Evolutionary conservation across 35 echinoderm and acorn worm genomes (phyloP).

Genomic region (Ophiothrix spiculata): DNA sequence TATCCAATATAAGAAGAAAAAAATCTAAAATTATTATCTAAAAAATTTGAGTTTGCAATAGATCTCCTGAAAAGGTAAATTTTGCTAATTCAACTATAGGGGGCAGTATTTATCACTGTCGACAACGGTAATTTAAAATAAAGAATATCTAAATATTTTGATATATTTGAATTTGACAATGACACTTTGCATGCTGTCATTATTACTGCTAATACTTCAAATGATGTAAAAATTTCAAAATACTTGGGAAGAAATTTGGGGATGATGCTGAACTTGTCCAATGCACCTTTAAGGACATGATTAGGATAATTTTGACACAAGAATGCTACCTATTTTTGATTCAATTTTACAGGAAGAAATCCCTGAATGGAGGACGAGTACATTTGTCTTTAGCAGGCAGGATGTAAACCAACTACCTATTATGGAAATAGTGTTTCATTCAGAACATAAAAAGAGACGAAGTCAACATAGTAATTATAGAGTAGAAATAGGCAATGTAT

Average conservation of each 20-base stretch:
- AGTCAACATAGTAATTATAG: background rate
- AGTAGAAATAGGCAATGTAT: constrained; percentile 16
- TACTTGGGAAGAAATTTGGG: too few species aligned
- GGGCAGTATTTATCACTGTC: too few species aligned
- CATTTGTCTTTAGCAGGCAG: constrained; percentile 45
- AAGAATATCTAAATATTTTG: too few species aligned
- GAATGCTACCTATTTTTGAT: background rate
- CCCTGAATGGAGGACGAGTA: constrained; percentile 46
- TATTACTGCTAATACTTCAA: too few species aligned
- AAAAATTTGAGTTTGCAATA: too few species aligned
- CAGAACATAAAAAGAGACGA: background rate
- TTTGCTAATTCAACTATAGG: too few species aligned
- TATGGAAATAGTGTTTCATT: constrained; percentile 54
- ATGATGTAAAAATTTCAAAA: too few species aligned
- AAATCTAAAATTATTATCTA: background rate
- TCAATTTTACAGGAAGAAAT: constrained; percentile 37
- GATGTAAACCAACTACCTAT: constrained; percentile 61
- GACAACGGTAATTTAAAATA: too few species aligned
- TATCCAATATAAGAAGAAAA: background rate
- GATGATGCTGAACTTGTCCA: too few species aligned
- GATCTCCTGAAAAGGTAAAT: too few species aligned
- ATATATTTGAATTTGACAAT: too few species aligned
- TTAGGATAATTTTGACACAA: background rate
- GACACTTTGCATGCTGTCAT: too few species aligned
- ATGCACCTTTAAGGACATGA: background rate